Conservation (phyloP, 2,888 invertebrate genomes). For the Drosophila monieri region DNA sequence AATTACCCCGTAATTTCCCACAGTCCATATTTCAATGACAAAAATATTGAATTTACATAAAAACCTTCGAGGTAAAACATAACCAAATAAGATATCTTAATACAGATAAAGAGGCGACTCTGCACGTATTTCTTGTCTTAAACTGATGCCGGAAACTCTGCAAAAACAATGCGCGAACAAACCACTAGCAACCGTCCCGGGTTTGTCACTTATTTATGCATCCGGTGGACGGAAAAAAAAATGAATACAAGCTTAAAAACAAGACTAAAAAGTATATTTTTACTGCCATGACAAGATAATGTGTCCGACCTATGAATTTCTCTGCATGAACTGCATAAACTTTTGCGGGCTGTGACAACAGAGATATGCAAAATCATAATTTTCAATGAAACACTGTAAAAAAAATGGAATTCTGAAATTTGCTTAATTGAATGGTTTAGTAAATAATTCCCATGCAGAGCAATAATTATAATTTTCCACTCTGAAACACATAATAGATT, state of each 20-base stretch:
- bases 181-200: conserved; percentile 29
- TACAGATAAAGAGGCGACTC: conserved; percentile 42
- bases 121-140: conserved; percentile 38
- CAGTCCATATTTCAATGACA: conserved; percentile 46
- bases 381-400: conserved; percentile 40
- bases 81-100: conserved; percentile 24
- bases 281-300: conserved; percentile 37
- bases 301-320: conserved; percentile 40
- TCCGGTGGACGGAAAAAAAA: conserved; percentile 57
- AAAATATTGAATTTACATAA: conserved; percentile 46
- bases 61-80: conserved; percentile 46
- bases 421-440: not conserved
- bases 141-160: conserved; percentile 62
- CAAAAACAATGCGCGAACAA: conserved; percentile 36
- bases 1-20: not conserved
- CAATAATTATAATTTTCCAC: not conserved
- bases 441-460: not conserved
- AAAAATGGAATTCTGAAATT: not conserved
- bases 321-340: conserved; percentile 27
- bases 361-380: not conserved
- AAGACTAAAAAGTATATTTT: conserved; percentile 37
- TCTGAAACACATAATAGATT: conserved; percentile 4
- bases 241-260: conserved; percentile 24
- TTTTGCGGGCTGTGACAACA: conserved; percentile 28
- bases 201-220: conserved; percentile 77